Evolutionary conservation across 2,113 vertebrate genomes (phyloP), one percentile per base, ranked within the genome.

Genomic region (Poecile atricapillus): DNA sequence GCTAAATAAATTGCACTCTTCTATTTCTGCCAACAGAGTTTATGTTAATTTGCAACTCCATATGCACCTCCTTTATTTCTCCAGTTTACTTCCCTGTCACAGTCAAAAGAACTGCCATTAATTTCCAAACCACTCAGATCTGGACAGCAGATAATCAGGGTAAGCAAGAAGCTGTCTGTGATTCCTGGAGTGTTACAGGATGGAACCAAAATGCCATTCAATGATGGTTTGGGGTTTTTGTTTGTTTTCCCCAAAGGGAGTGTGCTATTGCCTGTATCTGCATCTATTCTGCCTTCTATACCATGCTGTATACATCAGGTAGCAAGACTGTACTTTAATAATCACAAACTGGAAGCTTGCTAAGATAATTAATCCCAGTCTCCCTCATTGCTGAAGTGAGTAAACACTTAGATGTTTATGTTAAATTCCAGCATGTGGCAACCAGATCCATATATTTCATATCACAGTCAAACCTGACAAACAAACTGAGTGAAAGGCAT

Each of bases 401-500:
- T 79, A 87, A 94, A 87, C 78, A 84, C 37, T 84, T n/a, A 65
- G 44, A 82, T 76, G 70, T 27, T 76, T 70, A 44, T 70, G 75
- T 65, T 85, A 47, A 83, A 93, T 79, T 91, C 70, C 63, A 77
- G 43, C 95, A 95, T 37, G 11, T 89, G 84, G 87, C 78, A 87
- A 68, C 31, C 82, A 95, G 85, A 95, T 62, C 39, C 82, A 85
- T 70, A 46, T 87, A 88, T 58, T 94, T 83, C 41, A 12, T 62
- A 85, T 55, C 50, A 68, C 0, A 85, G 68, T 70, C 75, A 80
- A 90, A 92, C 25, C 63, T 65, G 74, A 93, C 55, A 75, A 87
- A 94, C 35, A 94, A 46, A 74, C 79, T 6, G 41, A 75, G 87
- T 55, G 52, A 82, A 91, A 88, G 47, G 55, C 70, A 77, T 70